Evolutionary conservation across 2,797 vertebrate species (phyloP).

Genomic region (Champsocephalus esox): DNA sequence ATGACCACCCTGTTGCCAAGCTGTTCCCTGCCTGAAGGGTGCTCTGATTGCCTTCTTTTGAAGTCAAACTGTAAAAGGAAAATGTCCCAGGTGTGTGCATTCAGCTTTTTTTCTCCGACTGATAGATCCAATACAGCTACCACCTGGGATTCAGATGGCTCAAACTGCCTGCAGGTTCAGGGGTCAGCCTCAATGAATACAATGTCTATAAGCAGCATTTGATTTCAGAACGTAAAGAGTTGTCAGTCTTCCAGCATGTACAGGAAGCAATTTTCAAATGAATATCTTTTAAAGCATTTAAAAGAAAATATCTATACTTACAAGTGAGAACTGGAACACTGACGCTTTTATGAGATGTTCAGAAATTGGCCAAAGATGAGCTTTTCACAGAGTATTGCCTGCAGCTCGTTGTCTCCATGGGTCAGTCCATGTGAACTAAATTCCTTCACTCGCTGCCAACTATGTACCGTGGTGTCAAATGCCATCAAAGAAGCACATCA

Average conservation of each 20-base stretch:
- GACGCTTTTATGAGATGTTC: slow-evolving; percentile 21
- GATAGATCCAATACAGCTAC: slow-evolving; percentile 35
- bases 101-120: slow-evolving; percentile 20
- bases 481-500: slow-evolving; percentile 5
- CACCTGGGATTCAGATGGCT: slow-evolving; percentile 48
- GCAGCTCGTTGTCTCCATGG: slow-evolving; percentile 42
- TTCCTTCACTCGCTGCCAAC: slow-evolving; percentile 24
- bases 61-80: slow-evolving; percentile 4
- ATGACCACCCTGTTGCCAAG: slow-evolving; percentile 1
- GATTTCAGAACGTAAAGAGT: neutral
- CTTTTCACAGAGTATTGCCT: slow-evolving; percentile 44
- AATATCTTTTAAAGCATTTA: slow-evolving; percentile 9
- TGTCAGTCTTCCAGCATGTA: neutral
- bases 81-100: slow-evolving; percentile 34
- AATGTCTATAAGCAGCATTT: neutral
- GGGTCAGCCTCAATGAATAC: slow-evolving; percentile 37
- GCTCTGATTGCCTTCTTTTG: slow-evolving; percentile 27
- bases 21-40: slow-evolving; percentile 19
- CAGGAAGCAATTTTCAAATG: neutral
- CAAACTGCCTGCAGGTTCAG: slow-evolving; percentile 49
- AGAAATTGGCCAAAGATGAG: slow-evolving; percentile 28
- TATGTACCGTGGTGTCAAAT: slow-evolving; percentile 20
- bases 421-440: slow-evolving; percentile 42
- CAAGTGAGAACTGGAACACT: slow-evolving; percentile 40
- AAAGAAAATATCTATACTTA: slow-evolving; percentile 62